Percentiles rank a stretch among this genome's conserved stretches.
These are phyloP conservation scores for Drosophila neutralis DNA, from an alignment of 2,888 invertebrate species.

Conservation along the genomic window DNA sequence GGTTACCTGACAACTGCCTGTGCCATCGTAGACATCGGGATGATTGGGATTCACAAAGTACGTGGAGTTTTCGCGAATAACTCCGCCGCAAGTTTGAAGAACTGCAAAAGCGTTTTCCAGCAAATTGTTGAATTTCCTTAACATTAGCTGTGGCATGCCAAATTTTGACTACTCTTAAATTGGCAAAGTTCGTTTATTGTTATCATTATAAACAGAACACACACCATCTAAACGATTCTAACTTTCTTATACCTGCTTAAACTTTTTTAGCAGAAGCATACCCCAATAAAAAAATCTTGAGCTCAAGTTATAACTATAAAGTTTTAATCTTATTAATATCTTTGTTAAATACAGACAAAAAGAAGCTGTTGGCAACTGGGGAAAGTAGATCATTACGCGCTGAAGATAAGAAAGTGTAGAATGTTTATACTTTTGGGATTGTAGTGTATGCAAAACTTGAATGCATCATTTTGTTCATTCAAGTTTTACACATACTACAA, in stretches of 20 bases:
- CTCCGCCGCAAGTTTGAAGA: constrained; percentile 91
- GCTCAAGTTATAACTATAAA: too few species aligned
- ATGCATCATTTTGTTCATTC: not conserved
- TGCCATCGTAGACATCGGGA: constrained; percentile 90
- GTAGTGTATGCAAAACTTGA: not conserved
- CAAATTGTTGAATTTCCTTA: not conserved
- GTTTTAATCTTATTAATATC: too few species aligned
- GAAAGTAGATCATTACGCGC: too few species aligned
- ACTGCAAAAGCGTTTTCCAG: constrained; percentile 85
- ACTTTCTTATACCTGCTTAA: too few species aligned
- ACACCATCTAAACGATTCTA: not conserved
- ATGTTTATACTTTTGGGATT: too few species aligned
- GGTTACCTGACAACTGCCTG: constrained; percentile 93
- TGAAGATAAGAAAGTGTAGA: too few species aligned
- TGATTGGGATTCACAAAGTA: constrained; percentile 94
- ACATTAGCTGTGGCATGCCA: not conserved
- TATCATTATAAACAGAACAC: not conserved
- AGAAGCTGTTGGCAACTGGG: too few species aligned
- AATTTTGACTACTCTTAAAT: not conserved
- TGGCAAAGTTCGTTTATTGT: not conserved
- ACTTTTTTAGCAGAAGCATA: too few species aligned
- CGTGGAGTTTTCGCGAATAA: constrained; percentile 92
- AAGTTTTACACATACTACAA: not conserved
- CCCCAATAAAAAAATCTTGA: too few species aligned
- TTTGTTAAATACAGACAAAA: too few species aligned